Base-by-base conservation (phyloP, 2,113 vertebrate species). In the Poecilia latipinna region DNA sequence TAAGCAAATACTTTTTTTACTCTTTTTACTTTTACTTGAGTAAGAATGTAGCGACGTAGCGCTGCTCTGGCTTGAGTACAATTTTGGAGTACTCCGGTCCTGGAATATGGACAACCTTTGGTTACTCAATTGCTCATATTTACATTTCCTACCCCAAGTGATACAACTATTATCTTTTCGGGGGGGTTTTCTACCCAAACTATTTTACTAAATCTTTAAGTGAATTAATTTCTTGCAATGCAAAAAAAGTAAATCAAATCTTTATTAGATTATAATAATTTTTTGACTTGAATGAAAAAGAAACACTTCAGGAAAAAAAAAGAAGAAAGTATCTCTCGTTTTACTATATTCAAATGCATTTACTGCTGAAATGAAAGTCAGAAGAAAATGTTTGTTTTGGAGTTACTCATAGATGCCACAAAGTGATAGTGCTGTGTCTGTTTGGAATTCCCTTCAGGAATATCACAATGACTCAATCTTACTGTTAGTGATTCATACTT, bases 341-440 rank as follows among this genome's bases (percentile, higher is more conserved):
- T 82, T 15, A 75, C 6, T 67, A 74, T 22, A 48, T 78, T 69
- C 42, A 80, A 83, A 83, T 74, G 31, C 4, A 84, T 82, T 89
- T 66, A 75, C 22, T 60, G 44, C 42, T 79, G 12, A 78, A 78
- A 70, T 60, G 35, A 74, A 71, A 37, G 22, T 42, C 74, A 78
- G 61, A 42, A 71, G 67, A 77, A 78, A 26, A 84, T 88, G 71
- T 86, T 88, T 89, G 11, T 73, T 78, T 84, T 85, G 74, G 66
- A 85, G n/a, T 68, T 4, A 29, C 48, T 82, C 64, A 75, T 15
- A 66, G 81, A 75, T 65, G 72, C 42, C 80, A 86, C 65, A 83
- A 80, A 72, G 28, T 4, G 78, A 86, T 86, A 68, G 13, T 60
- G 48, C 37, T 78, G 11, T 87, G 74, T 86, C 86, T 89, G 8